Conservation (phyloP, 2,888 invertebrate species). For the Globia sparganii region DNA sequence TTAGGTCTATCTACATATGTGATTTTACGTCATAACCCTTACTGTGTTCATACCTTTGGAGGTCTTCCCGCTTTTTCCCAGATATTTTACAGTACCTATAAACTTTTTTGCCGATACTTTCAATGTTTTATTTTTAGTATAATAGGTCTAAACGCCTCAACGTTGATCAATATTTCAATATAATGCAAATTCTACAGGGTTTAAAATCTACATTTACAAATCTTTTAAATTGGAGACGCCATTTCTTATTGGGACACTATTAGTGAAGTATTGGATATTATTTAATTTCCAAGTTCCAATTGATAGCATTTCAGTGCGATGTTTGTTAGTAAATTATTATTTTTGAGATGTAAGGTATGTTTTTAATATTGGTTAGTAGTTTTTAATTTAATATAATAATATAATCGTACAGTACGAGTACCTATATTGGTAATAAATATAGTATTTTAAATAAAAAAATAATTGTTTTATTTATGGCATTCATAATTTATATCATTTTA, state of each 20-base stretch:
- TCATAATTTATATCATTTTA: conserved; percentile 4
- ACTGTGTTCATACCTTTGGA: conserved; percentile 63
- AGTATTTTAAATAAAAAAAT: conserved; percentile 75
- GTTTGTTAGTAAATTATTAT: conserved; percentile 90
- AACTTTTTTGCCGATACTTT: conserved; percentile 27
- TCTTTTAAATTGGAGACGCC: conserved; percentile 17
- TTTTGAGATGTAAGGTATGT: conserved; percentile 90
- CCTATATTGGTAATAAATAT: conserved; percentile 86
- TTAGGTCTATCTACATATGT: no score
- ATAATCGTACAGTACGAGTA: conserved; percentile 82
- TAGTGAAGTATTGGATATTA: conserved; percentile 34
- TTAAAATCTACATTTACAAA: conserved; percentile 28
- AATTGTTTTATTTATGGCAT: conserved; percentile 71
- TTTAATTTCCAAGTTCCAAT: conserved; percentile 40
- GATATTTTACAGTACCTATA: conserved; percentile 14
- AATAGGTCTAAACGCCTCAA: conserved; percentile 7
- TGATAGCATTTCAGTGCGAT: conserved; percentile 68
- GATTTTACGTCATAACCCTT: no score
- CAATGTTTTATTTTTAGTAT: conserved; percentile 16
- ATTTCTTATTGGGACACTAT: conserved; percentile 35
- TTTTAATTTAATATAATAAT: conserved; percentile 89
- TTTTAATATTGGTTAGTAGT: conserved; percentile 89
- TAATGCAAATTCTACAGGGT: conserved; percentile 45
- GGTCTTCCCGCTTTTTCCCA: conserved; percentile 47
- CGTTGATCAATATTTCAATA: conserved; percentile 4